Base-by-base conservation (phyloP, 1,140 invertebrate genomes). In the Drosophila kohkoa region DNA sequence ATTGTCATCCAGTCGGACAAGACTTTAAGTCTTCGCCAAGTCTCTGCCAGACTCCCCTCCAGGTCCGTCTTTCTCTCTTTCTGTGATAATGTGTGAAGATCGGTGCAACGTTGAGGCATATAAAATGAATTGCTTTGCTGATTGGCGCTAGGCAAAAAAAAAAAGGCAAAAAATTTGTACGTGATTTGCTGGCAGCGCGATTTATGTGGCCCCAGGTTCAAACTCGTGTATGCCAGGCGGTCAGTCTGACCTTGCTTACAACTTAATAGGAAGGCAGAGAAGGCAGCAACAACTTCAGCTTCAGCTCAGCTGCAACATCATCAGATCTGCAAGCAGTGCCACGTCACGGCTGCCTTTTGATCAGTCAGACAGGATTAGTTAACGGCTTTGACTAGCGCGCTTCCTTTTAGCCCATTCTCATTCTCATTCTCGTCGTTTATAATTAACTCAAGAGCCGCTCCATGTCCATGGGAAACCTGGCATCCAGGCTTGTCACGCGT, bases 351-450 rank as follows among this genome's bases (percentile, higher is more conserved):
- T 75, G 81, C 69, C 78, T 82, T 89, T 83, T 87, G 83, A 87
- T 88, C 85, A 83, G 83, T 88, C 83, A 83, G 70, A 32, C 52
- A 51, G 81, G 83, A 88, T 88, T 88, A 88, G 83, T 72, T 77
- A 75, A 69, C 35, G 57, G 68, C 72, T 65, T 63, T 73, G 77
- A 77, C 65, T 69, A 66, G 65, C 60, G 65, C 70, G 80, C 70
- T 81, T 83, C 77, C 77, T 82, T 77, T 57, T 80, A 77, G 75
- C 75, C 77, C 78, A 72, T 49, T 74, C 82, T 66, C 63, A 75
- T 77, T 80, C 77, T 77, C 83, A 72, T 55, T 77, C 83, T 88
- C 68, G 85, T 89, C 85, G 85, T 79, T 88, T 89, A 88, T 88
- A 88, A 88, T 88, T 88, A 88, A 88, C 85, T 90, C 85, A 74